These are phyloP conservation scores for Eilema depressum DNA, from an alignment of 2,888 invertebrate species.

Conservation along the genomic window DNA sequence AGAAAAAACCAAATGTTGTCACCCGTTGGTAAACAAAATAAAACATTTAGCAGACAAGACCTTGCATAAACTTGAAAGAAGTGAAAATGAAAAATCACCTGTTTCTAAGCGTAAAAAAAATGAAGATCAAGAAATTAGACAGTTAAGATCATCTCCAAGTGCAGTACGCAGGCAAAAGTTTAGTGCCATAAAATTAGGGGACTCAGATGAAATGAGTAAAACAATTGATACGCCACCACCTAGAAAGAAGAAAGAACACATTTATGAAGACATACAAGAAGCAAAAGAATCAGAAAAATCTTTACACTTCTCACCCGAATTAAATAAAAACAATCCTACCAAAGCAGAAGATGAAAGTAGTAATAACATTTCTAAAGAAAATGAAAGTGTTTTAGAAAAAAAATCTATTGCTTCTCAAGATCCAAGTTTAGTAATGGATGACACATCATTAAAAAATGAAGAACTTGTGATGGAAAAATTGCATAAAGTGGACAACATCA, in stretches of 20 bases:
- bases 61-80: conserved; percentile 83
- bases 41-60: conserved; percentile 89
- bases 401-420: conserved; percentile 82
- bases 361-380: conserved; percentile 74
- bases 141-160: conserved; percentile 88
- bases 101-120: conserved; percentile 79
- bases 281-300: conserved; percentile 75
- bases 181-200: conserved; percentile 82
- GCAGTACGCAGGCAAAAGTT: conserved; percentile 85
- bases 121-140: conserved; percentile 88
- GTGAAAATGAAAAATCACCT: conserved; percentile 77
- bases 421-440: conserved; percentile 80
- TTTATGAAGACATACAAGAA: conserved; percentile 88
- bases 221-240: conserved; percentile 79
- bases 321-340: conserved; percentile 66
- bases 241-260: conserved; percentile 87
- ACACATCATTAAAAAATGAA: conserved; percentile 69
- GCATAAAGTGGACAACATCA: conserved; percentile 69
- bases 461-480: conserved; percentile 82
- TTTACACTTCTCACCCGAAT: conserved; percentile 81
- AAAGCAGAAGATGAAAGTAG: conserved; percentile 64
- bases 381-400: conserved; percentile 78
- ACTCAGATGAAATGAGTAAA: conserved; percentile 84
- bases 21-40: conserved; percentile 89
- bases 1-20: conserved; percentile 86